Percentiles rank a stretch among this genome's conserved stretches.
Evolutionary conservation across 2,113 vertebrate species (phyloP).

Genomic region (Pseudorasbora parva): DNA sequence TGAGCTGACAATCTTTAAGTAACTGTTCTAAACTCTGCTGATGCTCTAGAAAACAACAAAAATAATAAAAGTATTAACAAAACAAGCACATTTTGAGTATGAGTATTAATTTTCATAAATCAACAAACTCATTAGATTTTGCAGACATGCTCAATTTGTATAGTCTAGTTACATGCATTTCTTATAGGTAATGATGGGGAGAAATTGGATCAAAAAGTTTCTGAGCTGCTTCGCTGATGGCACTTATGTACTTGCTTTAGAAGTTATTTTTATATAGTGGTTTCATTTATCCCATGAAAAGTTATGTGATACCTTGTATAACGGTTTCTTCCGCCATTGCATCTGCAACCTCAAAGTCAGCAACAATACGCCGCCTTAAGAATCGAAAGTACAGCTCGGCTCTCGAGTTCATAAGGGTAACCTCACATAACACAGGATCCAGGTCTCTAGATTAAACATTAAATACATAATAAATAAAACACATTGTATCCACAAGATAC

Average conservation of each 20-base stretch:
- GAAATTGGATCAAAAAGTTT: no score
- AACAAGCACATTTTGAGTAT: background rate
- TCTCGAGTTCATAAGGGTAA: conserved; percentile 95
- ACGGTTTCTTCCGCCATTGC: conserved; percentile 82
- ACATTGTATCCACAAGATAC: background rate
- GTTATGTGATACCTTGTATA: conserved; percentile 82
- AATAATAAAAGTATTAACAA: background rate
- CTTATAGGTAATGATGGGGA: background rate
- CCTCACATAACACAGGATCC: conserved; percentile 91
- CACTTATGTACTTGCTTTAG: background rate
- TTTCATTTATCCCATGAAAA: background rate
- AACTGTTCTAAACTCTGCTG: conserved; percentile 91
- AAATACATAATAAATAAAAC: conserved; percentile 23
- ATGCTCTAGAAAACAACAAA: conserved; percentile 79
- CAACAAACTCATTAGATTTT: background rate
- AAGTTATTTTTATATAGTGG: background rate
- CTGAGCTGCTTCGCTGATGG: background rate
- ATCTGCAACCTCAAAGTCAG: conserved; percentile 95
- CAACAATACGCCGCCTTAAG: conserved; percentile 85
- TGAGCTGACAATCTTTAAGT: conserved; percentile 90
- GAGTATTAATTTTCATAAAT: background rate
- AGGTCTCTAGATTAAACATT: conserved; percentile 81
- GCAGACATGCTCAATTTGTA: background rate
- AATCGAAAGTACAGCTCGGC: conserved; percentile 96
- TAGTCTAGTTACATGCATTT: background rate